phyloP scores from a whole-genome alignment of 2,113 vertebrate species.

The Forbesichthys papilliferus region DNA sequence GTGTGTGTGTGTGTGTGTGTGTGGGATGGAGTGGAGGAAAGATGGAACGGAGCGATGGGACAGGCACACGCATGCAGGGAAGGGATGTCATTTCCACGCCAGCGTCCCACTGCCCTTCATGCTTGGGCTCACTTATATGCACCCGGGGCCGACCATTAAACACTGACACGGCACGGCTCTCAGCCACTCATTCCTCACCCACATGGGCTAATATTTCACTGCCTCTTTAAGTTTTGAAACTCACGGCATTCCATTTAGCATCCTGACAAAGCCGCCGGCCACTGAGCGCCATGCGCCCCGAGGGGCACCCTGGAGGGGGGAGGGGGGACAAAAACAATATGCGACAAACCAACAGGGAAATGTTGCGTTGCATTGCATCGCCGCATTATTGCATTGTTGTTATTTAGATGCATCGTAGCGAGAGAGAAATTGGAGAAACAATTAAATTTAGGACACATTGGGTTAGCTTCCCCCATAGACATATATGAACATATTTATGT shows the following conservation, averaged over 20 bases:
- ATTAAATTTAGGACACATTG: constrained; percentile 50
- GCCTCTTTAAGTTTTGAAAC: constrained; percentile 96
- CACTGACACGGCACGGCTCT: constrained; percentile 89
- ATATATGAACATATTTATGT: constrained; percentile 44
- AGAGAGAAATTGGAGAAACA: constrained; percentile 9
- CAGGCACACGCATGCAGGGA: constrained; percentile 16
- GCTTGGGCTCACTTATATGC: constrained; percentile 98
- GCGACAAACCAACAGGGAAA: constrained; percentile 45
- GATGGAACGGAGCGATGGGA: constrained; percentile 36
- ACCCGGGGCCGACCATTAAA: constrained; percentile 95
- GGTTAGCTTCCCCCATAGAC: constrained; percentile 16
- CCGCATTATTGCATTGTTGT: constrained; percentile 58
- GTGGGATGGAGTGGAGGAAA: constrained; percentile 41
- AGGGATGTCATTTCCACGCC: constrained; percentile 77
- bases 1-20: constrained; percentile 29
- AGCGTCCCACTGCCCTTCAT: constrained; percentile 98
- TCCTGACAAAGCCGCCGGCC: constrained; percentile 78
- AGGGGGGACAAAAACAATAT: constrained; percentile 42
- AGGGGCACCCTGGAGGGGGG: no score
- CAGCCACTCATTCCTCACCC: constrained; percentile 98
- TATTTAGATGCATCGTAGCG: constrained; percentile 63
- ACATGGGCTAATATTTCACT: constrained; percentile 94
- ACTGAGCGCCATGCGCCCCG: constrained; percentile 27
- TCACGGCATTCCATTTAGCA: constrained; percentile 85
- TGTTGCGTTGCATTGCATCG: constrained; percentile 49